Base-by-base conservation (phyloP, 2,888 invertebrate species). In the Tipula confusa region DNA sequence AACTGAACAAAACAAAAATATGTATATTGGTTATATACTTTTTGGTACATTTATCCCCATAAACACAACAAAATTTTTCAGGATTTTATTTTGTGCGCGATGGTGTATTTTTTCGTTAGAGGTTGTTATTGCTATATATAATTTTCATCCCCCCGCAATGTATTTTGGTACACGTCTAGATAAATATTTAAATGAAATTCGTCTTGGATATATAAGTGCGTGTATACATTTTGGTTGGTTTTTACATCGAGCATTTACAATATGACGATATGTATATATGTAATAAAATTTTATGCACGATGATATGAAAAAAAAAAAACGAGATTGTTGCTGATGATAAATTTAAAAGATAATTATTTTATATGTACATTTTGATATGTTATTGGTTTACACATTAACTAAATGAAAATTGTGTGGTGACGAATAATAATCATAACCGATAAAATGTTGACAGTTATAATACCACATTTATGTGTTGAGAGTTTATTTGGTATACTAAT, bases 261-360 rank as follows among this genome's bases (percentile, higher is more conserved):
- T 18, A 64, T 18, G 24, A 7, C 1, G n/a, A n/a, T 9, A 64
- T 64, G 9, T 9, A 18, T 43, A 11, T 15, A 15, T 64, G 13
- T 64, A 64, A 64, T 64, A 64, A 64, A 64, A 64, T 64, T 64
- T 64, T 64, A 64, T 64, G 64, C 24, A 9, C 64, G 9, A 64
- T 24, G 64, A 24, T 64, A 24, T 24, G 64, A 64, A 64, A 13
- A 33, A 33, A 33, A 33, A 33, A 64, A 64, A 9, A 64, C 64
- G 9, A 64, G 64, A 64, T 64, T 64, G 64, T 64, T 64, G 64
- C 64, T 64, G 7, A 64, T 64, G 64, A 64, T 64, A 64, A 64
- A 64, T 64, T 64, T 64, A 64, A 64, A 64, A 24, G 64, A 64
- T 64, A 64, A 64, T 64, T 64, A 64, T 64, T 64, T 64, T 64